Percentiles rank a stretch among this genome's conserved stretches.
phyloP scores from a whole-genome alignment of 2,888 invertebrate species.

The Pyralis farinalis region DNA sequence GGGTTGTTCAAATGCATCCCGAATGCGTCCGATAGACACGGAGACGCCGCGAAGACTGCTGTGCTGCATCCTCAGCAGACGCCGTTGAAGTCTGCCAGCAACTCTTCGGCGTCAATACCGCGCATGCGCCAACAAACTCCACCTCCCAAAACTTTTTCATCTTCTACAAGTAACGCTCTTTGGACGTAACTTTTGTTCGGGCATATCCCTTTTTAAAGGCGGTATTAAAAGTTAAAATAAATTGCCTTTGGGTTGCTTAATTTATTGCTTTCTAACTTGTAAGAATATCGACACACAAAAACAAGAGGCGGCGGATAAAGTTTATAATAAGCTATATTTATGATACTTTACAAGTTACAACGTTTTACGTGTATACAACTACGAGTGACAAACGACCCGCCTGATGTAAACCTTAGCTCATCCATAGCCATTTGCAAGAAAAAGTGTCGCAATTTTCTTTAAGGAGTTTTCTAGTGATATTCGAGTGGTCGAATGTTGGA shows the following conservation, averaged over 20 bases:
- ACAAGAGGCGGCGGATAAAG: background rate
- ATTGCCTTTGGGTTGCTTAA: slow-evolving; percentile 20
- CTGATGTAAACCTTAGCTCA: too few species aligned
- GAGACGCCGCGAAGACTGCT: slow-evolving; percentile 64
- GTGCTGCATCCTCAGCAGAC: slow-evolving; percentile 44
- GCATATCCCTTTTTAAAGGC: slow-evolving; percentile 21
- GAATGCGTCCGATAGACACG: slow-evolving; percentile 59
- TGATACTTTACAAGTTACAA: too few species aligned
- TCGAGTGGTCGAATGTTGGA: too few species aligned
- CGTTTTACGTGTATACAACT: too few species aligned
- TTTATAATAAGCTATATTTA: background rate
- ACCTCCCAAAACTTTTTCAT: slow-evolving; percentile 61
- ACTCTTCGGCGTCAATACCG: slow-evolving; percentile 49
- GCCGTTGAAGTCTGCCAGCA: slow-evolving; percentile 56
- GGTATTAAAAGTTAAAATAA: slow-evolving; percentile 22
- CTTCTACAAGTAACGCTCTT: slow-evolving; percentile 26
- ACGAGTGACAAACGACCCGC: too few species aligned
- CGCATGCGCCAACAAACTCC: slow-evolving; percentile 61
- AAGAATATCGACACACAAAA: slow-evolving; percentile 5
- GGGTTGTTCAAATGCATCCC: slow-evolving; percentile 45
- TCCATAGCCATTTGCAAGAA: too few species aligned
- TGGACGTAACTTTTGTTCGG: slow-evolving; percentile 32
- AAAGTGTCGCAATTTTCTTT: too few species aligned
- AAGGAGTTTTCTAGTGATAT: too few species aligned
- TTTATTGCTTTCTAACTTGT: slow-evolving; percentile 14